A percentile compares a stretch with the other conserved stretches of the same genome.
These are phyloP conservation scores for Apaloderma vittatum DNA, from an alignment of 2,113 vertebrate genomes.

Conservation along the genomic window DNA sequence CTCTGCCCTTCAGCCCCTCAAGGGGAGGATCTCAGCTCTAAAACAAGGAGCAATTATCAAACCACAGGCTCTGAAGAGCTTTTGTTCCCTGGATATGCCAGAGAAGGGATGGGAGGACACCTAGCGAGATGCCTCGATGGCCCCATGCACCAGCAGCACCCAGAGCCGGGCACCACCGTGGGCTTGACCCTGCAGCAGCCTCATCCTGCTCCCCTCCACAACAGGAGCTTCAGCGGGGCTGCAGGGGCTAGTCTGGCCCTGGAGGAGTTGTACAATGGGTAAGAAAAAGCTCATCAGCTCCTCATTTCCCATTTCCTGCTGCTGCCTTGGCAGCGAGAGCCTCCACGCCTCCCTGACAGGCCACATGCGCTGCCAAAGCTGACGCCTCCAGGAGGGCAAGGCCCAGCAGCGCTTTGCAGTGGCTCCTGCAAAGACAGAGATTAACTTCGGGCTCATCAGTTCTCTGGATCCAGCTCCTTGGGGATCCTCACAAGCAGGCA, in stretches of 20 bases:
- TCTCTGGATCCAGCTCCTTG: neutral
- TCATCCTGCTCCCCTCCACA: neutral
- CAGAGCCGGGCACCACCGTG: accelerated
- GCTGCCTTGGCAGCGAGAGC: neutral
- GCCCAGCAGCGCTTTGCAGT: neutral
- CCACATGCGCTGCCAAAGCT: accelerated
- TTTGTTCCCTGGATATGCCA: slow-evolving; percentile 42
- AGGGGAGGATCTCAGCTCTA: neutral
- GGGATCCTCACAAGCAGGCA: neutral
- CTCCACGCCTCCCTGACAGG: neutral
- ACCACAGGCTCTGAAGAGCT: neutral
- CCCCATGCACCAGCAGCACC: neutral
- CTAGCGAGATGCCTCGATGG: slow-evolving; percentile 29
- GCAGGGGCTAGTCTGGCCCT: neutral
- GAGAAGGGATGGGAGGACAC: slow-evolving; percentile 48
- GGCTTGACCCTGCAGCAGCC: accelerated
- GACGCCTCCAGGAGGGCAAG: neutral
- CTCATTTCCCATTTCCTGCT: neutral
- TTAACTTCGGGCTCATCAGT: neutral
- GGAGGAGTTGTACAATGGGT: neutral
- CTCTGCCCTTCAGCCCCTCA: neutral
- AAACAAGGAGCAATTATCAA: slow-evolving; percentile 65
- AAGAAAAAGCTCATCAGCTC: neutral
- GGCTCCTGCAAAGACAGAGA: neutral
- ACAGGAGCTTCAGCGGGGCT: neutral